These are phyloP conservation scores for Helostoma temminkii DNA, from an alignment of 2,797 vertebrate species.

Conservation along the genomic window DNA sequence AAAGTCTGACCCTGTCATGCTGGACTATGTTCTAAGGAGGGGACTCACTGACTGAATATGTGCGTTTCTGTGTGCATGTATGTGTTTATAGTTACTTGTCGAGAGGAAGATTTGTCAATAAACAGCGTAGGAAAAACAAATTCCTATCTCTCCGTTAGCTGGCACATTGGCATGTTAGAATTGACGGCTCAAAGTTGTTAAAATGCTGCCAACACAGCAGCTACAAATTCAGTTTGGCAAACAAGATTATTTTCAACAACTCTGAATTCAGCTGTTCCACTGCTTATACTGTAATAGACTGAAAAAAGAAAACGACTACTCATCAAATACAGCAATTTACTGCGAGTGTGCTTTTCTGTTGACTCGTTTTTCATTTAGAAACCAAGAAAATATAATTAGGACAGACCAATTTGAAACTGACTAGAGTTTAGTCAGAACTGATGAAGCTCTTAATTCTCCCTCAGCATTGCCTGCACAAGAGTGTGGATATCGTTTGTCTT, in stretches of 20 bases:
- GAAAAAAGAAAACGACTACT: neutral
- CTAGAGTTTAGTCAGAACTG: no score
- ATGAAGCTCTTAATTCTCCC: constrained; percentile 49
- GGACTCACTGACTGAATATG: constrained; percentile 26
- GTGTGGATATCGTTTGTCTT: constrained; percentile 38
- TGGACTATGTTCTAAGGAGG: constrained; percentile 27
- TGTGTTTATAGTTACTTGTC: constrained; percentile 21
- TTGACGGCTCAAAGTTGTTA: constrained; percentile 29
- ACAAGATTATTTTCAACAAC: constrained; percentile 32
- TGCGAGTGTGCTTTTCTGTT: constrained; percentile 28
- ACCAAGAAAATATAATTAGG: constrained; percentile 10
- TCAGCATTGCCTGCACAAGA: constrained; percentile 5
- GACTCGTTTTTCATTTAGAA: constrained; percentile 12
- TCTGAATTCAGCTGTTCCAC: constrained; percentile 43
- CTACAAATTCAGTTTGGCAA: constrained; percentile 47
- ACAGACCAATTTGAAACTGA: constrained; percentile 29
- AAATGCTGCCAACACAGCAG: constrained; percentile 29
- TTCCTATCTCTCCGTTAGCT: constrained; percentile 22
- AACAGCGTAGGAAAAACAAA: constrained; percentile 11
- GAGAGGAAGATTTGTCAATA: constrained; percentile 36
- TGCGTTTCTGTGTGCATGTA: neutral
- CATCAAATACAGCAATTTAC: constrained; percentile 35
- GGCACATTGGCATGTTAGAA: constrained; percentile 8
- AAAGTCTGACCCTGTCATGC: constrained; percentile 57
- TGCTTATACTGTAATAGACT: constrained; percentile 4